Base-by-base conservation (phyloP, 2,888 invertebrate genomes). In the Cyaniris semiargus region DNA sequence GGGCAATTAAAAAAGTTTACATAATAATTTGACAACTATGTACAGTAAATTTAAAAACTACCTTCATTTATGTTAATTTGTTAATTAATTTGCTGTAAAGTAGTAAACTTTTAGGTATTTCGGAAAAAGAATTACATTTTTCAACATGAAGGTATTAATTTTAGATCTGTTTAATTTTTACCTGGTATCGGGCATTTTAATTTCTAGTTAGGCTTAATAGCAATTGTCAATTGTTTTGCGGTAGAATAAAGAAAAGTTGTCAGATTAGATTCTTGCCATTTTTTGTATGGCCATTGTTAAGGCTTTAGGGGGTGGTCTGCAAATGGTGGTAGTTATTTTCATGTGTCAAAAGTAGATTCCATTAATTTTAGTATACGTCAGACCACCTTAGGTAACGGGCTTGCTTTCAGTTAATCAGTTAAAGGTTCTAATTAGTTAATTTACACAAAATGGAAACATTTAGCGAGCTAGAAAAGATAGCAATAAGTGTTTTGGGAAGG, bases 181-280 rank as follows among this genome's bases (percentile, higher is more conserved):
- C 66, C 18, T 31, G 27, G 27, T n/a, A 60, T 23, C 23, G 60
- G 23, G 21, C 10, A 66, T 31, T 27, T 15, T 6, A 66, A 66
- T 27, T 27, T 66, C 66, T 66, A 66, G 66, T 66, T 15, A 66
- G 66, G 66, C 27, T 66, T 66, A 66, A 66, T 66, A 31, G 13
- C 66, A 66, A 66, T 66, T 66, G 27, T 66, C 15, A 31, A 27
- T 66, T 66, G 66, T 66, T 66, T 31, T 27, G 18, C 13, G 27
- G 66, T 66, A 31, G 66, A 66, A 66, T 66, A 31, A 27, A 27
- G 66, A 27, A 66, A 66, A 27, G 6, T 66, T 27, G 66, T 66
- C 66, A 31, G 66, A 66, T 66, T 66, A 66, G 27, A 66, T 66
- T 66, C 66, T 66, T 31, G 66, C 27, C 66, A 66, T 66, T 66